These are phyloP conservation scores for Phaedon cochleariae DNA, from an alignment of 2,888 invertebrate genomes.

Conservation along the genomic window DNA sequence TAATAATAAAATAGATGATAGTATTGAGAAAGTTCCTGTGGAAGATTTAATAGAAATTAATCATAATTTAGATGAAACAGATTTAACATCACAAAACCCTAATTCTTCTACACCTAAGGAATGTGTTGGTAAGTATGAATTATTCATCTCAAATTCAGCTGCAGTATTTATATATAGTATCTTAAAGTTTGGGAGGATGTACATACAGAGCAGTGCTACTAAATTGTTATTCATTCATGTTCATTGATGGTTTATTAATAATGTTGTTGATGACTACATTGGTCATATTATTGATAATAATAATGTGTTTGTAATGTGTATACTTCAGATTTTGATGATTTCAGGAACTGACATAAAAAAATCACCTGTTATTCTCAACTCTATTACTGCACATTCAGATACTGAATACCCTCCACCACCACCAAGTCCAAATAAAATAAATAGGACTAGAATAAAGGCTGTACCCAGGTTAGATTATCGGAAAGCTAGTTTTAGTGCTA, in stretches of 20 bases:
- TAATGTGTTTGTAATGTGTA: too few relatives aligned
- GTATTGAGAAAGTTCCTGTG: neutral
- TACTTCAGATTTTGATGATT: too few relatives aligned
- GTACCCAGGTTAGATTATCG: slow-evolving; percentile 74
- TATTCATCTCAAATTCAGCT: too few relatives aligned
- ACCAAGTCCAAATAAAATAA: slow-evolving; percentile 68
- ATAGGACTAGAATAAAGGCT: slow-evolving; percentile 73
- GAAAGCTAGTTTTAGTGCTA: slow-evolving; percentile 68
- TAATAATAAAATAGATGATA: neutral
- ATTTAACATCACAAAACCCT: neutral
- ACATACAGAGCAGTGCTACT: too few relatives aligned
- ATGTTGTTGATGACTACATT: too few relatives aligned
- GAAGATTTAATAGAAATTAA: neutral
- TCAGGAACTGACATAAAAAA: too few relatives aligned
- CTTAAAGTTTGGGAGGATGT: too few relatives aligned
- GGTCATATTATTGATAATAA: too few relatives aligned
- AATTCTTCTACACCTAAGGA: neutral
- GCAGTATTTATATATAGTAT: too few relatives aligned
- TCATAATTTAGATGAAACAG: neutral
- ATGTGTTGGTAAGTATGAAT: neutral
- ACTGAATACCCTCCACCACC: slow-evolving; percentile 60
- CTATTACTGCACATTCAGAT: slow-evolving; percentile 32
- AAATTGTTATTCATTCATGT: too few relatives aligned
- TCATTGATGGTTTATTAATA: too few relatives aligned
- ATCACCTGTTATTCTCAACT: neutral